Percentiles rank a stretch among this genome's conserved stretches.
These are phyloP conservation scores for Coreius guichenoti DNA, from an alignment of 2,797 vertebrate species.

Conservation along the genomic window DNA sequence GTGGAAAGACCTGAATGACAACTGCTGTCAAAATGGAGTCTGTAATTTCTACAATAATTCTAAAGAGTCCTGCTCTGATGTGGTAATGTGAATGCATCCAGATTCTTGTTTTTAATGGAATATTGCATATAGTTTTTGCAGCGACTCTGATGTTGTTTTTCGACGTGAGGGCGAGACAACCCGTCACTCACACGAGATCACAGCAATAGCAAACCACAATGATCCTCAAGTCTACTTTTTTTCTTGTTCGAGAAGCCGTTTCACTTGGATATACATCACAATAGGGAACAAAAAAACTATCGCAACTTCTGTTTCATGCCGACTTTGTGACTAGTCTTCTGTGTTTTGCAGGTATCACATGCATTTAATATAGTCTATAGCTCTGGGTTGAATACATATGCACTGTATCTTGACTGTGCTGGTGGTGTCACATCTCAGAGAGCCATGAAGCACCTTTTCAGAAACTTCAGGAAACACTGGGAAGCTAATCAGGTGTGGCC, in stretches of 20 bases:
- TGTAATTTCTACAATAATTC: slow-evolving; percentile 78
- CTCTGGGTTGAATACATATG: slow-evolving; percentile 78
- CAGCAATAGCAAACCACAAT: neutral
- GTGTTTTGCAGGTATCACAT: slow-evolving; percentile 67
- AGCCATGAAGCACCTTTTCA: slow-evolving; percentile 76
- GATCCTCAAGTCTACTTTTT: neutral
- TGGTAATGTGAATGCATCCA: slow-evolving; percentile 63
- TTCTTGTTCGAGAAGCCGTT: neutral
- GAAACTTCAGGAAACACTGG: slow-evolving; percentile 62
- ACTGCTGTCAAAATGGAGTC: slow-evolving; percentile 75
- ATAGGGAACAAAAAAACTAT: neutral
- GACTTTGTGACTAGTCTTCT: slow-evolving; percentile 11
- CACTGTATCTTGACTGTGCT: slow-evolving; percentile 80
- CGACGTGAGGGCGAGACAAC: neutral
- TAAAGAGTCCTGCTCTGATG: slow-evolving; percentile 61
- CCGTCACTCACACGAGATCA: neutral
- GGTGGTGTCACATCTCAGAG: slow-evolving; percentile 68
- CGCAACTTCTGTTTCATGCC: neutral
- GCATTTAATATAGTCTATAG: slow-evolving; percentile 74
- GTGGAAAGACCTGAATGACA: slow-evolving; percentile 76
- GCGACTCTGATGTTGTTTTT: neutral
- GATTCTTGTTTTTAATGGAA: neutral
- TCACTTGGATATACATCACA: neutral
- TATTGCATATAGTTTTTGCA: neutral
- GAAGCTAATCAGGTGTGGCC: slow-evolving; percentile 60